Percentiles rank a stretch among this genome's conserved stretches.
These are phyloP conservation scores for Eriocheir sinensis DNA, from an alignment of 1,140 invertebrate genomes.

Conservation along the genomic window DNA sequence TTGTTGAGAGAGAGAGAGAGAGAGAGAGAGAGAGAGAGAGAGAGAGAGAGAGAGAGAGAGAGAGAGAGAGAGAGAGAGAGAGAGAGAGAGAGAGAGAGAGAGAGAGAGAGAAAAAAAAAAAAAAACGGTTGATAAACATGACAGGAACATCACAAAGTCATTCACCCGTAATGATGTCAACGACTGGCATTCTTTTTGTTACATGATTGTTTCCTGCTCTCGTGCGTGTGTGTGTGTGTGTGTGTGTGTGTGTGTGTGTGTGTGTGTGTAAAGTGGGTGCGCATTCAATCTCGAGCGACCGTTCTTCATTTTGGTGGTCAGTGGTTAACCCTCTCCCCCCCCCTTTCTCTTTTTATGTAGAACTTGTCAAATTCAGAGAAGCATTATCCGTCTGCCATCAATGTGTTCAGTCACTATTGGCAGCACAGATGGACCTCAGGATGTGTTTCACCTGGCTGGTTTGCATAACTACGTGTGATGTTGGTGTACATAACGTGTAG, in stretches of 20 bases:
- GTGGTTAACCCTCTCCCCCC: neutral
- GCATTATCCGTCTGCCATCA: too few relatives aligned
- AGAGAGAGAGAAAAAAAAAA: slow-evolving; percentile 2
- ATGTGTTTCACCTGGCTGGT: too few relatives aligned
- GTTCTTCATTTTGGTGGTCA: neutral
- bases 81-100: neutral
- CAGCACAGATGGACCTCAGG: too few relatives aligned
- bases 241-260: slow-evolving; percentile 46
- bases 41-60: neutral
- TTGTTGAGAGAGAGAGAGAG: neutral
- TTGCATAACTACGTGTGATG: too few relatives aligned
- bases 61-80: neutral
- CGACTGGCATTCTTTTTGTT: slow-evolving; percentile 5
- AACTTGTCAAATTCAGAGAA: neutral
- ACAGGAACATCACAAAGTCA: neutral
- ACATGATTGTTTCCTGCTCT: slow-evolving; percentile 8
- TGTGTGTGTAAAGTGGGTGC: neutral
- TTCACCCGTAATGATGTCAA: slow-evolving; percentile 24
- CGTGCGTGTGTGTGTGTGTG: slow-evolving; percentile 55
- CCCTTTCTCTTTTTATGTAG: neutral
- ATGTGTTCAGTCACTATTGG: too few relatives aligned
- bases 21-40: slow-evolving; percentile 27
- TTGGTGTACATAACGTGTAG: too few relatives aligned
- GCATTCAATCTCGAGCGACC: neutral
- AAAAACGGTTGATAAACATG: too few relatives aligned